A percentile compares a stretch with the other conserved stretches of the same genome.
These are phyloP conservation scores for Chaenodraco wilsoni DNA, from an alignment of 2,797 vertebrate species.

Conservation along the genomic window DNA sequence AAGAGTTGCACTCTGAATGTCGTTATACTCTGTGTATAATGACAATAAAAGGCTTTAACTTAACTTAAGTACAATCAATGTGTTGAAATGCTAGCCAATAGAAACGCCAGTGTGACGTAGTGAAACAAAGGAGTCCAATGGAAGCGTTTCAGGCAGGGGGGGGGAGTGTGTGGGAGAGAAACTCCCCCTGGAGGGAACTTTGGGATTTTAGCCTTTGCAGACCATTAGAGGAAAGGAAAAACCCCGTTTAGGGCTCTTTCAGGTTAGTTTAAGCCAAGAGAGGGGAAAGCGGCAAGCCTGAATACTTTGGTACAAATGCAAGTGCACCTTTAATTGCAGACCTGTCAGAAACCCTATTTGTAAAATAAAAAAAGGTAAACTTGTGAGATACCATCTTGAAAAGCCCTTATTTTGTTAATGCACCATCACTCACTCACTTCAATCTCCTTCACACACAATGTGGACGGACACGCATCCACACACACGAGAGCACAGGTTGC, in stretches of 20 bases:
- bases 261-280: neutral
- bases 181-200: too few species aligned
- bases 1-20: too few species aligned
- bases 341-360: neutral
- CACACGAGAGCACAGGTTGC: slow-evolving; percentile 28
- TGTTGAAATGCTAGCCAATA: too few species aligned
- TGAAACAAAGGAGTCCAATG: too few species aligned
- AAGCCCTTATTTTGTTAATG: slow-evolving; percentile 28
- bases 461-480: neutral
- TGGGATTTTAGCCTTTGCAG: too few species aligned
- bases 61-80: too few species aligned
- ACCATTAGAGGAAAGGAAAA: too few species aligned
- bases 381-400: neutral
- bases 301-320: neutral
- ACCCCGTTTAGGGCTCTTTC: neutral
- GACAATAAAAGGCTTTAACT: too few species aligned
- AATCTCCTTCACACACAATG: slow-evolving; percentile 14
- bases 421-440: slow-evolving; percentile 5
- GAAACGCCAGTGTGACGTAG: too few species aligned
- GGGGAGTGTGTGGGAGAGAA: too few species aligned
- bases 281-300: neutral
- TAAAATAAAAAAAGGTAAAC: slow-evolving; percentile 3
- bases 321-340: neutral
- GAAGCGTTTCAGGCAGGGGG: too few species aligned
- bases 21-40: too few species aligned